Percentiles rank a stretch among this genome's conserved stretches.
These are phyloP conservation scores for Spisula solida DNA, from an alignment of 2,888 invertebrate genomes.

Conservation along the genomic window DNA sequence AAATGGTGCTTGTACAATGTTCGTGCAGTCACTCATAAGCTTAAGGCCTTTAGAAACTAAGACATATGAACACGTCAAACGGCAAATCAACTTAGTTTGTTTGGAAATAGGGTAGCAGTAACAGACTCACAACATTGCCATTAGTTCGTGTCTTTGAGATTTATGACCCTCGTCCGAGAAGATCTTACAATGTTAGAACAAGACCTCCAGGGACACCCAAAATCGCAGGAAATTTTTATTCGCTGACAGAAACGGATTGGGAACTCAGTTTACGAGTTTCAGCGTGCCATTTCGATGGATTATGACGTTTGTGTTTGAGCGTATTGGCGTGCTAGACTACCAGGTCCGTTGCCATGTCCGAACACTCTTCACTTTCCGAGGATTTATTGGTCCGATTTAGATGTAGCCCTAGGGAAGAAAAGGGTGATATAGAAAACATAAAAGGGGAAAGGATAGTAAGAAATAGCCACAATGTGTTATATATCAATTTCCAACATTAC, in stretches of 20 bases:
- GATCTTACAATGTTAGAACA: conserved; percentile 53
- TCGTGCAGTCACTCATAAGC: conserved; percentile 62
- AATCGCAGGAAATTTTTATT: conserved; percentile 59
- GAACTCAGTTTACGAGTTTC: conserved; percentile 57
- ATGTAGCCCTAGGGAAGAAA: conserved; percentile 45
- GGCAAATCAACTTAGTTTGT: conserved; percentile 64
- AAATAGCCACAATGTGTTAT: conserved; percentile 44
- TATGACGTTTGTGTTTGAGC: conserved; percentile 34
- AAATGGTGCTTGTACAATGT: conserved; percentile 45
- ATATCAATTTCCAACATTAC: conserved; percentile 49
- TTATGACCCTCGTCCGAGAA: conserved; percentile 60
- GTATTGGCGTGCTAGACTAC: conserved; percentile 24
- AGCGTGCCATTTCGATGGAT: conserved; percentile 51
- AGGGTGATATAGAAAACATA: conserved; percentile 50
- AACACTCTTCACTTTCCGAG: conserved; percentile 42
- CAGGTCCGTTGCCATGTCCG: conserved; percentile 24
- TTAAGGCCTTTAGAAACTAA: conserved; percentile 43
- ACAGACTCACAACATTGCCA: conserved; percentile 57
- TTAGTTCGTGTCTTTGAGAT: conserved; percentile 63
- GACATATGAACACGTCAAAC: conserved; percentile 69
- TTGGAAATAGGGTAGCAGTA: conserved; percentile 56
- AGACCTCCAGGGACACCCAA: conserved; percentile 54
- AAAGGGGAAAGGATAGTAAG: conserved; percentile 40
- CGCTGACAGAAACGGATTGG: conserved; percentile 66
- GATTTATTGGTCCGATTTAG: conserved; percentile 49